Percentiles rank a stretch among this genome's conserved stretches.
These are phyloP conservation scores for Sesamia inferens DNA, from an alignment of 2,888 invertebrate genomes.

Conservation along the genomic window DNA sequence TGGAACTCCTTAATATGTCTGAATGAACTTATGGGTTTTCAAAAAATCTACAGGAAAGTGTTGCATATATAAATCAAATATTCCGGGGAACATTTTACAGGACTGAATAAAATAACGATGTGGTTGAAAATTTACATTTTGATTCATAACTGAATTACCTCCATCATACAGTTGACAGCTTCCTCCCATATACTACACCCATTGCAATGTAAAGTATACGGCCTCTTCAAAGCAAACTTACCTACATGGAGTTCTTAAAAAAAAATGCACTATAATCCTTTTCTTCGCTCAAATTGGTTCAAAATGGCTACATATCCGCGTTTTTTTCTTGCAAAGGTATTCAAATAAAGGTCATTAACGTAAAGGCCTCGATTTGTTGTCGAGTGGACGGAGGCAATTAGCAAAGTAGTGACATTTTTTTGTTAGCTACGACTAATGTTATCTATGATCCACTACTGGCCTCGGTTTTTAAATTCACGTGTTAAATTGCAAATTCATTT, in stretches of 20 bases:
- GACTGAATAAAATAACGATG: neutral
- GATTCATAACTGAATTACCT: neutral
- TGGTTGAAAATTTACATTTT: neutral
- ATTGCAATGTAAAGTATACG: neutral
- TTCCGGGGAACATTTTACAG: constrained; percentile 1
- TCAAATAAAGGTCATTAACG: constrained; percentile 39
- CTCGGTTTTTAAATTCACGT: constrained; percentile 30
- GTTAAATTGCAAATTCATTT: constrained; percentile 28
- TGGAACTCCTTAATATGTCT: neutral
- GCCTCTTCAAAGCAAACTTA: neutral
- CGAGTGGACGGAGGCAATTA: constrained; percentile 43
- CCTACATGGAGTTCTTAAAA: neutral
- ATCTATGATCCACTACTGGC: constrained; percentile 37
- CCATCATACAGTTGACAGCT: neutral
- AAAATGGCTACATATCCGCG: constrained; percentile 25
- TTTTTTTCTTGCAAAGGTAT: constrained; percentile 37
- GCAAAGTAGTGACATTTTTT: constrained; percentile 45
- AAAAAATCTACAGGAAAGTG: neutral
- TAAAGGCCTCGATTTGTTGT: constrained; percentile 38
- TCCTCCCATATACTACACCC: neutral
- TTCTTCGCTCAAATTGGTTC: neutral
- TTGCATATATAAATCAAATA: neutral
- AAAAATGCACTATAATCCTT: constrained; percentile 4
- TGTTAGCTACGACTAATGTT: constrained; percentile 33
- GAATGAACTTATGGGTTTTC: constrained; percentile 26